Evolutionary conservation across 2,888 invertebrate species (phyloP).

Genomic region (Cantharis rustica): DNA sequence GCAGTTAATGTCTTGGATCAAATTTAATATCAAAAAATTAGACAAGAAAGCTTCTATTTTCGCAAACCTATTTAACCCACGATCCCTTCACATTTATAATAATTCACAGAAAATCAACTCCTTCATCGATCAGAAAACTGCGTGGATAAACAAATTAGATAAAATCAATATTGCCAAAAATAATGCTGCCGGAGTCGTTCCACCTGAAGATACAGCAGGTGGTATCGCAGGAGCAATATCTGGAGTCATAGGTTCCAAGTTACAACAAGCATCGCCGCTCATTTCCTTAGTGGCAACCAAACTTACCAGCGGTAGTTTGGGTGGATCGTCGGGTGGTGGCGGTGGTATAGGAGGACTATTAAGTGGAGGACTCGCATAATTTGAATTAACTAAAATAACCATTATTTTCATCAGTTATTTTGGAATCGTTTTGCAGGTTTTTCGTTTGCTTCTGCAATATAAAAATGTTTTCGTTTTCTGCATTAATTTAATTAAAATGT

Average conservation of each 20-base stretch:
- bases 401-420: not conserved
- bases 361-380: slow-evolving; percentile 10
- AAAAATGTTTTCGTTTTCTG: not conserved
- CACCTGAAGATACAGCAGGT: slow-evolving; percentile 58
- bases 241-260: slow-evolving; percentile 71
- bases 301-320: slow-evolving; percentile 60
- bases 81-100: slow-evolving; percentile 10
- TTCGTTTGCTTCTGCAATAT: not conserved
- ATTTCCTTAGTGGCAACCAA: slow-evolving; percentile 71
- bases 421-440: not conserved
- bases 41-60: not conserved
- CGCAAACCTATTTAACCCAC: not conserved
- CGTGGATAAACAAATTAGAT: slow-evolving; percentile 71
- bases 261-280: slow-evolving; percentile 58
- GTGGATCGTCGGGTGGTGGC: slow-evolving; percentile 43
- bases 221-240: slow-evolving; percentile 70
- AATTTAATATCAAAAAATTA: not conserved
- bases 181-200: slow-evolving; percentile 72
- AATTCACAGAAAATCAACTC: slow-evolving; percentile 78
- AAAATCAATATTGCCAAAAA: slow-evolving; percentile 76
- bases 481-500: not conserved
- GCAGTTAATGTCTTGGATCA: not conserved
- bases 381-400: not conserved
- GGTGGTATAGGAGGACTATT: slow-evolving; percentile 13
- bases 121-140: slow-evolving; percentile 79